Evolutionary conservation across 2,888 invertebrate genomes (phyloP), one percentile per base, ranked within the genome.

Genomic region (Eurytoma californica): DNA sequence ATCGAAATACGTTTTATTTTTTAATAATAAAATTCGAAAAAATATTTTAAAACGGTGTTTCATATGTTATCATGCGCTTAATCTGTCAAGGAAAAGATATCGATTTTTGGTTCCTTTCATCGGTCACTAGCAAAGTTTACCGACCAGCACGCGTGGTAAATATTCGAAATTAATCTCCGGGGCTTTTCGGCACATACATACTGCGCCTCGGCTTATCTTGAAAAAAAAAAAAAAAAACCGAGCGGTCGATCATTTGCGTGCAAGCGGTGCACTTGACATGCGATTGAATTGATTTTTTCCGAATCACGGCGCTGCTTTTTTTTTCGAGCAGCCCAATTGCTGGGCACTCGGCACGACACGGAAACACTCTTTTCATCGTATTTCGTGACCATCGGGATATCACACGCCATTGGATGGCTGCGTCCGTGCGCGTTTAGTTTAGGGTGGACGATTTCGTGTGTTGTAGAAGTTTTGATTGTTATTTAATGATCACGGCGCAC

Each of bases 211-310:
- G 63, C 63, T 63, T 63, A 47, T 63, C 61, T 14, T 12, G 39
- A 39, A 24, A 49, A 16, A 12, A 60, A 78, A 67, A 55, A 24
- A 24, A 24, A 24, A 24, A 24, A 55, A 53, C 68, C 53, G 20
- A 72, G 18, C 57, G 16, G 20, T 66, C 74, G 58, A 79, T 74
- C 58, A 79, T 79, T 79, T 74, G 65, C 74, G 69, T 74, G 79
- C 79, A 70, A 73, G 66, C 63, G 65, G 63, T 79, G 68, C 74
- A 74, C 79, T 79, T 74, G 79, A 74, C 79, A 69, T 79, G 73
- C 79, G 74, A 79, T 57, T 20, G 65, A 65, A 74, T 77, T 77
- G 70, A 72, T 77, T 77, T 77, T 70, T 57, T n/a, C 20, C 20
- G 20, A 20, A 47, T 3, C 51, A 12, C 3, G 1, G 47, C 3